Evolutionary conservation across 1,140 invertebrate genomes (phyloP).

Genomic region (Paralvinella palmiformis): DNA sequence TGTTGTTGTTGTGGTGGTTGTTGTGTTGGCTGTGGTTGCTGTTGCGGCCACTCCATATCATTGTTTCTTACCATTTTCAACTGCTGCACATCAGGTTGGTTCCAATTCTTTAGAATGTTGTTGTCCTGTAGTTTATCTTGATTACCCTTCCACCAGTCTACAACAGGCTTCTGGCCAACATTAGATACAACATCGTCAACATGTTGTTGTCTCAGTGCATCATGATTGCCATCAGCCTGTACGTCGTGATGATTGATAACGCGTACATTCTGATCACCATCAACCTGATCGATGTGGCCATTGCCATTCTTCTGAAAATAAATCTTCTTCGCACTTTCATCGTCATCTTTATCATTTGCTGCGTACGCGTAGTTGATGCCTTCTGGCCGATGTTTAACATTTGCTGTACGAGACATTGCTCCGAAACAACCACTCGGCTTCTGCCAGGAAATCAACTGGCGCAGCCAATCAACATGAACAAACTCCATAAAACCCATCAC

Average conservation of each 20-base stretch:
- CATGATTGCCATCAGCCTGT: too few species aligned
- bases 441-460: conserved; percentile 37
- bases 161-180: neutral
- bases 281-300: neutral
- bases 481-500: conserved; percentile 39
- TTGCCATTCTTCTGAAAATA: too few species aligned
- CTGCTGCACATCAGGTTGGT: too few species aligned
- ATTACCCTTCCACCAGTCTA: too few species aligned
- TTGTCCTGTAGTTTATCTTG: too few species aligned
- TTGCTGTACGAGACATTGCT: conserved; percentile 15
- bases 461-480: conserved; percentile 32
- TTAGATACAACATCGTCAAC: neutral
- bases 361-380: neutral
- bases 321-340: neutral
- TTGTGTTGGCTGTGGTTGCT: too few species aligned
- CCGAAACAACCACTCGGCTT: conserved; percentile 35
- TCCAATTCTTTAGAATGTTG: too few species aligned
- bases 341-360: neutral
- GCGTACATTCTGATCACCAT: neutral
- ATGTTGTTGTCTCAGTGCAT: too few species aligned
- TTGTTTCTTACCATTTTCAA: too few species aligned
- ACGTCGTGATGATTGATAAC: too few species aligned
- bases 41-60: too few species aligned
- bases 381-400: neutral
- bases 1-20: neutral